Percentiles rank a stretch among this genome's conserved stretches.
phyloP scores from a whole-genome alignment of 2,888 invertebrate species.

The Noctua janthe region DNA sequence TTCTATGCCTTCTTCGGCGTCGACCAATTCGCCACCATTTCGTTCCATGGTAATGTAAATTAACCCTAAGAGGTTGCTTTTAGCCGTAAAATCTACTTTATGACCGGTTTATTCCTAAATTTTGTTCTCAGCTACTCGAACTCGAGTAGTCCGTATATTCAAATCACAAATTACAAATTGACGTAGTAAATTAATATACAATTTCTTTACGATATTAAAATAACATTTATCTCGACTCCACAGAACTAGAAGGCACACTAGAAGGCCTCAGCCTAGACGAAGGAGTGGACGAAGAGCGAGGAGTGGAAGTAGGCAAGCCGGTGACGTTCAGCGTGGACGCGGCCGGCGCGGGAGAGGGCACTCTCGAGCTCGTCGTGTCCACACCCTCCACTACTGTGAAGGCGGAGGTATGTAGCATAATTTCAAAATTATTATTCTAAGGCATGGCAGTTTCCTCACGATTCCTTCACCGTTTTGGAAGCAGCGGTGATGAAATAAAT shows the following conservation, averaged over 20 bases:
- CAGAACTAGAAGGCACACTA: constrained; percentile 86
- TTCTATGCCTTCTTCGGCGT: background rate
- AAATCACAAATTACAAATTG: background rate
- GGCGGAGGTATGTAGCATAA: constrained; percentile 92
- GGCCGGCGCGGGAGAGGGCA: constrained; percentile 98
- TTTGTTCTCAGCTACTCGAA: background rate
- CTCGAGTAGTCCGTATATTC: background rate
- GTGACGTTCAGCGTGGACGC: constrained; percentile 98
- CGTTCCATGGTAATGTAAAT: background rate
- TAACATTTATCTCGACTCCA: background rate
- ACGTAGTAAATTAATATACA: background rate
- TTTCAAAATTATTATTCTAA: background rate
- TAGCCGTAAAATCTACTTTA: background rate
- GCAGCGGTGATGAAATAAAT: background rate
- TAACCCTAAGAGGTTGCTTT: background rate
- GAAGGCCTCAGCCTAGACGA: constrained; percentile 88
- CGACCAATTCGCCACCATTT: background rate
- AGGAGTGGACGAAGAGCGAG: constrained; percentile 84
- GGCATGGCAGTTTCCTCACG: background rate
- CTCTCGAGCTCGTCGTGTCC: constrained; percentile 97
- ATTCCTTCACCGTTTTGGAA: background rate
- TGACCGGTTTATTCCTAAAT: background rate
- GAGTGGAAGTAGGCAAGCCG: constrained; percentile 94
- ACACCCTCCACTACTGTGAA: constrained; percentile 97
- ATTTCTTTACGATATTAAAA: background rate